phyloP scores from a whole-genome alignment of 2,888 invertebrate species.

The Hydriomena furcata region DNA sequence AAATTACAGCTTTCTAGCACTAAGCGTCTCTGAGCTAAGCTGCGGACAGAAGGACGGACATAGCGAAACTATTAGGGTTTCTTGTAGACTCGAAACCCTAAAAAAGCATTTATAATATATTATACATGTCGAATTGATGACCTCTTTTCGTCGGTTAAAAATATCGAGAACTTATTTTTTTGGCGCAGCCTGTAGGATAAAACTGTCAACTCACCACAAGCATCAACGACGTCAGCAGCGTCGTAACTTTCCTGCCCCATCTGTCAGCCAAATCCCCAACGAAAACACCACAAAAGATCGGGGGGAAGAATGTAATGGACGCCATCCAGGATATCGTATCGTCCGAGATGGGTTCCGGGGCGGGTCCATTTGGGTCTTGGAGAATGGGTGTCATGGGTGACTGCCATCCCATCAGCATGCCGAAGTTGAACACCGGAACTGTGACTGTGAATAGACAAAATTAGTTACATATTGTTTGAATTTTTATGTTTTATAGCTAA shows the following conservation, averaged over 20 bases:
- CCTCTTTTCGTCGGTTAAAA: too few relatives aligned
- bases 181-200: not conserved
- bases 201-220: constrained; percentile 69
- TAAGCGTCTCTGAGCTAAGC: too few relatives aligned
- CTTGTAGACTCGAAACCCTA: too few relatives aligned
- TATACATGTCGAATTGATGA: too few relatives aligned
- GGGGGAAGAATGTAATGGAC: constrained; percentile 81
- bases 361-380: constrained; percentile 69
- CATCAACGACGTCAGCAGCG: constrained; percentile 79
- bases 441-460: constrained; percentile 65
- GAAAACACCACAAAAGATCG: constrained; percentile 78
- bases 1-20: too few relatives aligned
- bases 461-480: too few relatives aligned
- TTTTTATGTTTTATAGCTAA: too few relatives aligned
- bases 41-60: too few relatives aligned
- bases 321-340: constrained; percentile 83
- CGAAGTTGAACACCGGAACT: constrained; percentile 80
- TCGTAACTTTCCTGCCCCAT: constrained; percentile 80
- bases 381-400: constrained; percentile 82
- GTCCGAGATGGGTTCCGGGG: constrained; percentile 73
- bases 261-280: constrained; percentile 80
- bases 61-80: too few relatives aligned
- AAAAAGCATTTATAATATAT: too few relatives aligned
- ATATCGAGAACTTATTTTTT: too few relatives aligned
- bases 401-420: constrained; percentile 83